A percentile compares a stretch with the other conserved stretches of the same genome.
phyloP scores from a whole-genome alignment of 2,113 vertebrate species.

The Pyrgilauda ruficollis region DNA sequence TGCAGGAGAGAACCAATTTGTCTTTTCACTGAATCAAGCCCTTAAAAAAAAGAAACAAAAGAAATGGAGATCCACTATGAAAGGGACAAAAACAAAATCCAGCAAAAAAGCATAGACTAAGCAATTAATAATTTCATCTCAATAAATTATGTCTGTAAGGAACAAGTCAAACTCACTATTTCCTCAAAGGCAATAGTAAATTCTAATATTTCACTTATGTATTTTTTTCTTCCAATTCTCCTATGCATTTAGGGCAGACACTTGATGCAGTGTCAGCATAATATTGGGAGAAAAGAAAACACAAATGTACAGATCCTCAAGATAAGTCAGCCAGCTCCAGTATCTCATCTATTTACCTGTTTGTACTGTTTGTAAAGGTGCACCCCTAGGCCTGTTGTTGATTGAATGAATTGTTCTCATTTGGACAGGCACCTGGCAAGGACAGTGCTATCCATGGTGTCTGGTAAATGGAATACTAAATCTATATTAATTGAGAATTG shows the following conservation, averaged over 20 bases:
- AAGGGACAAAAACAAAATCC: not conserved
- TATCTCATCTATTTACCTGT: not conserved
- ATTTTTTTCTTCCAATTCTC: not conserved
- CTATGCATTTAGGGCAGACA: not conserved
- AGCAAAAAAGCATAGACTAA: not conserved
- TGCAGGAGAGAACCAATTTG: not conserved
- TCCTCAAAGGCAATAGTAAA: not conserved
- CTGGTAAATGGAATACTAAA: not conserved
- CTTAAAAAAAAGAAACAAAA: not conserved
- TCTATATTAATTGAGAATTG: not conserved
- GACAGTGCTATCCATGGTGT: not conserved
- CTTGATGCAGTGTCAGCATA: not conserved
- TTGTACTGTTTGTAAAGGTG: not conserved
- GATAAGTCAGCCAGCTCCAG: not conserved
- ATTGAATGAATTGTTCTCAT: not conserved
- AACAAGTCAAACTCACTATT: not conserved
- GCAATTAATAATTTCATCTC: not conserved
- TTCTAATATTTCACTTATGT: not conserved
- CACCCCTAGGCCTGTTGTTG: not conserved
- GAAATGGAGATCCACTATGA: fast-evolving
- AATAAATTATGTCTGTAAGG: not conserved
- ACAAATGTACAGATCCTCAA: not conserved
- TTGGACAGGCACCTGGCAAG: not conserved
- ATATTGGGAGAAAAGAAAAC: not conserved
- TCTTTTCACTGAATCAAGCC: not conserved